A percentile compares a stretch with the other conserved stretches of the same genome.
Conservation (phyloP, 2,888 invertebrate species). For the Galerucella calmariensis region DNA sequence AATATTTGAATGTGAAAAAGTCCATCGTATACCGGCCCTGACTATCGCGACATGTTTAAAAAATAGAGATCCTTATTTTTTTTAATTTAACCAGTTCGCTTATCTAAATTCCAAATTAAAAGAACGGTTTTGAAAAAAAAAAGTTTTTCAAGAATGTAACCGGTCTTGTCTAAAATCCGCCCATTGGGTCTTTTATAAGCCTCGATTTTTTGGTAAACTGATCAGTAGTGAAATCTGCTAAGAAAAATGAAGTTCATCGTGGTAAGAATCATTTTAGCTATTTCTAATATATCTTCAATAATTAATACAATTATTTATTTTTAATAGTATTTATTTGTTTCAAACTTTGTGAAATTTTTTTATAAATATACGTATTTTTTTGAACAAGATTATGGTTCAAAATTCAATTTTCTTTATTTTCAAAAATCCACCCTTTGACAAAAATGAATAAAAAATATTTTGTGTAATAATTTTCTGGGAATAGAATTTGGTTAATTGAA, state of each 20-base stretch:
- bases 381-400: no score
- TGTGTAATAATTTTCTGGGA: no score
- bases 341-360: no score
- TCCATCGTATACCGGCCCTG: not conserved
- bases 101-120: slow-evolving; percentile 13
- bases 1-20: not conserved
- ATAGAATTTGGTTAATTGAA: no score
- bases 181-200: slow-evolving; percentile 7
- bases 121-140: slow-evolving; percentile 13
- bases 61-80: slow-evolving; percentile 1
- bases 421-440: no score
- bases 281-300: not conserved
- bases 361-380: no score
- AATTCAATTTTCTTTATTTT: no score
- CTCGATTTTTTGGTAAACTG: not conserved
- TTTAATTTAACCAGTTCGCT: slow-evolving; percentile 9
- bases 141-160: slow-evolving; percentile 3
- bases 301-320: not conserved
- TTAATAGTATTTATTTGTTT: not conserved
- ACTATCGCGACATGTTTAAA: no score
- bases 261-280: slow-evolving; percentile 11
- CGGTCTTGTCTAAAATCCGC: slow-evolving; percentile 9
- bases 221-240: slow-evolving; percentile 12
- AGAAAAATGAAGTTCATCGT: slow-evolving; percentile 23
- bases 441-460: no score